phyloP scores from a whole-genome alignment of 2,888 invertebrate species.

The Cetonia aurata region DNA sequence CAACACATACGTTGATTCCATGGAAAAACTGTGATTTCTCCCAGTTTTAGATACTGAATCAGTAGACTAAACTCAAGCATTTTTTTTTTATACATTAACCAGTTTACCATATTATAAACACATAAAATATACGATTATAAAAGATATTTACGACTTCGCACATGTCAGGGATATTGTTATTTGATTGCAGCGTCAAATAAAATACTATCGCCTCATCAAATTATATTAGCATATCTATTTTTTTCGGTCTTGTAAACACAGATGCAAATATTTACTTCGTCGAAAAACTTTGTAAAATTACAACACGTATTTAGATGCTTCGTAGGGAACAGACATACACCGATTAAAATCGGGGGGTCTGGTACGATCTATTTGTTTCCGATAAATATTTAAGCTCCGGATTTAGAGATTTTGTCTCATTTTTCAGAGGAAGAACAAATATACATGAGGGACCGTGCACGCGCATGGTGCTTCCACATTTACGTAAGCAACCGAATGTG shows the following conservation, averaged over 20 bases:
- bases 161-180: constrained; percentile 11
- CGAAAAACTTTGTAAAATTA: constrained; percentile 4
- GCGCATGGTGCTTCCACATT: background rate
- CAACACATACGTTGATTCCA: no score
- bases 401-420: constrained; percentile 19
- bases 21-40: no score
- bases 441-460: background rate
- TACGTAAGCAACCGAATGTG: background rate
- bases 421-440: constrained; percentile 7
- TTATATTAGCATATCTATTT: background rate
- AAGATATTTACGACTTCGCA: constrained; percentile 12
- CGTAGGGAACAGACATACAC: background rate
- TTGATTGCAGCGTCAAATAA: background rate
- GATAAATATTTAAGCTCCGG: constrained; percentile 21
- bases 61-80: no score
- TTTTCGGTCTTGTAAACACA: constrained; percentile 14
- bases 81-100: no score
- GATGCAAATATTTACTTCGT: constrained; percentile 18
- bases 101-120: no score
- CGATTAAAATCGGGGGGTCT: constrained; percentile 1
- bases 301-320: background rate
- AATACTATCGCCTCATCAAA: background rate
- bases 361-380: constrained; percentile 12
- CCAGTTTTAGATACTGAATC: no score
- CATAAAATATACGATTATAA: constrained; percentile 1